Evolutionary conservation across 2,797 vertebrate genomes (phyloP).

Genomic region (Diglossa cyanea): DNA sequence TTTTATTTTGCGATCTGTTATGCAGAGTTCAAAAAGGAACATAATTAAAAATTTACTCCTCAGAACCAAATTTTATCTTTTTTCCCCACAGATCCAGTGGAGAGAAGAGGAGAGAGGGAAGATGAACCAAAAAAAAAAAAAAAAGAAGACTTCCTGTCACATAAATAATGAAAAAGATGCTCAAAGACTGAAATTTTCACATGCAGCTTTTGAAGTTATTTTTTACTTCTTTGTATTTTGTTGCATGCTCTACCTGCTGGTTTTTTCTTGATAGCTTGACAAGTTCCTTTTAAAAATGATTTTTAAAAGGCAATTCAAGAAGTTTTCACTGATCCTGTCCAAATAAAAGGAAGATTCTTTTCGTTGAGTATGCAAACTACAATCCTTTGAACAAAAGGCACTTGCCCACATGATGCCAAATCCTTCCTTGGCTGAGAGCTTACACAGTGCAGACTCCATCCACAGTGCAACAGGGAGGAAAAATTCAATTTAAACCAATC

Average conservation of each 20-base stretch:
- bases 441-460: background rate
- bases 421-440: background rate
- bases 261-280: background rate
- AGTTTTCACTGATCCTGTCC: slow-evolving; percentile 27
- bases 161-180: slow-evolving; percentile 63
- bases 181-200: slow-evolving; percentile 59
- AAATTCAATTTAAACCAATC: background rate
- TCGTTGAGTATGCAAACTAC: background rate
- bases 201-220: slow-evolving; percentile 62
- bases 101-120: background rate
- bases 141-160: background rate
- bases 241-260: background rate
- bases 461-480: background rate
- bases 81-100: background rate
- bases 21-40: slow-evolving; percentile 1
- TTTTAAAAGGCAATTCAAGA: slow-evolving; percentile 27
- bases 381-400: slow-evolving; percentile 55
- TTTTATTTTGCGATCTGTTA: background rate
- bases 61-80: slow-evolving; percentile 54
- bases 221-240: slow-evolving; percentile 35
- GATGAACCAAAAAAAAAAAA: background rate
- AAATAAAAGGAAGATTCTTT: slow-evolving; percentile 1
- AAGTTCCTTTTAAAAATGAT: background rate
- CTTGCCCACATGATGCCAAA: slow-evolving; percentile 21
- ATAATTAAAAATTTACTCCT: slow-evolving; percentile 51